Conservation (phyloP, 2,888 invertebrate genomes). For the Nomada hirtipes region DNA sequence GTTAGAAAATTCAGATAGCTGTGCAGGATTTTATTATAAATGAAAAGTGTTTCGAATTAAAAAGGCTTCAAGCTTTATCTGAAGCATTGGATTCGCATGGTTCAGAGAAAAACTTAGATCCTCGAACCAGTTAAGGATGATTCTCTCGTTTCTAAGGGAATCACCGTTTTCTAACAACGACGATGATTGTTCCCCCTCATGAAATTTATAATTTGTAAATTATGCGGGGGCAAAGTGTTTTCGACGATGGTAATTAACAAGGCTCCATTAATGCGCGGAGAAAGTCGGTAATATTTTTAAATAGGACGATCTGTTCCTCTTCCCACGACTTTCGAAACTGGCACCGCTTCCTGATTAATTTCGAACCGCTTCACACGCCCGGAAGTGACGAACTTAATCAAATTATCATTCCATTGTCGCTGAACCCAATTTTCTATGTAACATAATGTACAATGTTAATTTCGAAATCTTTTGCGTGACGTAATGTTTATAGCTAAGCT, state of each 20-base stretch:
- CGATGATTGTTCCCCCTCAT: not conserved
- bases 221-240: constrained; percentile 3
- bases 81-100: too few species aligned
- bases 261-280: constrained; percentile 49
- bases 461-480: too few species aligned
- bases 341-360: constrained; percentile 51
- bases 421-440: not conserved
- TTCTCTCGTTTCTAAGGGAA: not conserved
- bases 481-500: too few species aligned
- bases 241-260: constrained; percentile 31
- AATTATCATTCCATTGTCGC: not conserved
- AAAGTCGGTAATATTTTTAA: constrained; percentile 54
- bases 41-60: too few species aligned
- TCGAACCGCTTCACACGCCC: constrained; percentile 17
- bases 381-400: not conserved
- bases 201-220: constrained; percentile 31
- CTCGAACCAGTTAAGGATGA: not conserved
- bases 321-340: constrained; percentile 58
- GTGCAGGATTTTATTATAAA: too few species aligned
- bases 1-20: not conserved
- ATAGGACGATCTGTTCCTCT: constrained; percentile 50
- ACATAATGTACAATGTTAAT: too few species aligned
- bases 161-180: not conserved
- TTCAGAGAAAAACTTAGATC: not conserved
- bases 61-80: too few species aligned